Base-by-base conservation (phyloP, 2,113 vertebrate species). In the Cololabis saira region DNA sequence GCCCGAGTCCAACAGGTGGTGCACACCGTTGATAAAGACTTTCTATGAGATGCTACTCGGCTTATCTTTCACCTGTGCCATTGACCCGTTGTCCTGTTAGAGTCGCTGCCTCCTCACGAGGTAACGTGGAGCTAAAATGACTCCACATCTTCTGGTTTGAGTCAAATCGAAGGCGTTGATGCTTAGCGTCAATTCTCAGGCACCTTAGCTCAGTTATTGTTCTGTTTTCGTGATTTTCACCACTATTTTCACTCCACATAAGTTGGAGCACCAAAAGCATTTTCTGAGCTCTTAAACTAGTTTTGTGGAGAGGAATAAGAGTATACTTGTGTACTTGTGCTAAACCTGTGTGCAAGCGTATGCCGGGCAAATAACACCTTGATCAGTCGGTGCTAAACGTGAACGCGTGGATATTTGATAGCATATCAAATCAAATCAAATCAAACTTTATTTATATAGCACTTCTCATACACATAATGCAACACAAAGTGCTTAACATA, bases 351-450 rank as follows among this genome's bases (percentile, higher is more conserved):
- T 3, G 4, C 8, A 10, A 16, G n/a, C n/a, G n/a, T n/a, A n/a
- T n/a, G n/a, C n/a, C n/a, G n/a, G n/a, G n/a, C n/a, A 63, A 43
- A 33, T 17, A 18, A 50, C 49, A 42, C 16, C 33, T 10, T 50
- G 21, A 58, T 67, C 24, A 57, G 13, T 12, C 6, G 8, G 0
- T 17, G 60, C 69, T 44, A 10, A 68, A 60, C 58, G 42, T 44
- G n/a, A n/a, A n/a, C n/a, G n/a, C n/a, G n/a, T n/a, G n/a, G n/a
- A n/a, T n/a, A n/a, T n/a, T n/a, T n/a, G n/a, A n/a, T n/a, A n/a
- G n/a, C n/a, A n/a, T n/a, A n/a, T n/a, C n/a, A n/a, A n/a, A n/a
- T n/a, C n/a, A n/a, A n/a, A n/a, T n/a, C n/a, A n/a, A n/a, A n/a
- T n/a, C n/a, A n/a, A n/a, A n/a, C n/a, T n/a, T n/a, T n/a, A n/a